These are phyloP conservation scores for Hassar affinis DNA, from an alignment of 2,113 vertebrate genomes.

Conservation along the genomic window DNA sequence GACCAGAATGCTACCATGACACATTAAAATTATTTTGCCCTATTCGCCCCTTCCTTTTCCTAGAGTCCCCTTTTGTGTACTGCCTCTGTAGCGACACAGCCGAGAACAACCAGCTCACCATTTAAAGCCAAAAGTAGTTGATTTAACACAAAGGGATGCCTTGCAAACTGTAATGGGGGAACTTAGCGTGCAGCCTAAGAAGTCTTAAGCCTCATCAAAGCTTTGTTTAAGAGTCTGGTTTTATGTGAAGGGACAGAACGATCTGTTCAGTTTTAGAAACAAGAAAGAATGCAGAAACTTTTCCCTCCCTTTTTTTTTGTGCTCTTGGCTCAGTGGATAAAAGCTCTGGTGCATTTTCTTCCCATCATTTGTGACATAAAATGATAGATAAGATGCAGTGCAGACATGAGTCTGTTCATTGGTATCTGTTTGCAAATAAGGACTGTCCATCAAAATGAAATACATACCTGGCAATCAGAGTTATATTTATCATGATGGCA, in stretches of 20 bases:
- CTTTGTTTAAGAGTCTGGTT: conserved; percentile 32
- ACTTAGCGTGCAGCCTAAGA: conserved; percentile 31
- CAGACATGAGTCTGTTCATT: not conserved
- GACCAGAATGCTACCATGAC: conserved; percentile 8
- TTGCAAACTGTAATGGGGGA: conserved; percentile 31
- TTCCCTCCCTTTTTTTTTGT: not conserved
- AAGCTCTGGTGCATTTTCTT: not conserved
- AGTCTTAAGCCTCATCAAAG: conserved; percentile 42
- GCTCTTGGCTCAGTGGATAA: not conserved
- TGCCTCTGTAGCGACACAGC: conserved; percentile 6
- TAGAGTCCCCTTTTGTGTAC: conserved; percentile 18
- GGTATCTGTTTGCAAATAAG: not conserved
- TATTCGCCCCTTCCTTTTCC: conserved; percentile 10
- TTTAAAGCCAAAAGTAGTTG: conserved; percentile 43
- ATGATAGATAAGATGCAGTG: not conserved
- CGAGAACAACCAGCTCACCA: conserved; percentile 2
- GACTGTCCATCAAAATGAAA: not conserved
- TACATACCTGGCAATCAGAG: not conserved
- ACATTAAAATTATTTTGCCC: not conserved
- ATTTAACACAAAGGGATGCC: conserved; percentile 28
- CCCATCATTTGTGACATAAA: not conserved
- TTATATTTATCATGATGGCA: not conserved
- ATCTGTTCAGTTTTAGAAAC: conserved; percentile 17
- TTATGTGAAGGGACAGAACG: conserved; percentile 32
- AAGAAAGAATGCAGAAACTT: conserved; percentile 13